Conservation (phyloP, 2,888 invertebrate species). For the Dione vanillae region DNA sequence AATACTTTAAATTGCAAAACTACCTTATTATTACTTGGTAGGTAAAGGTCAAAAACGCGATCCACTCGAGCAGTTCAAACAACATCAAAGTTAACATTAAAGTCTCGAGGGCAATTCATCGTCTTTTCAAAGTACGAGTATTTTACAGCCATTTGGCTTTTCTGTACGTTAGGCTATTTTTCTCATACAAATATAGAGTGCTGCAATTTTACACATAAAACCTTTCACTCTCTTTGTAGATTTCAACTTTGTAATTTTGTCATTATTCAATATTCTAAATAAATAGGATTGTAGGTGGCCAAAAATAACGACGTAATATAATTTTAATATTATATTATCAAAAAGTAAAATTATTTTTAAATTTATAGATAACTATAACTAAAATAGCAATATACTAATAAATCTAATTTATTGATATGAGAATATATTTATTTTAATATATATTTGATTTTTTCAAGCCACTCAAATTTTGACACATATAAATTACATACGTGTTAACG, state of each 20-base stretch:
- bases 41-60: constrained; percentile 28
- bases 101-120: constrained; percentile 40
- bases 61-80: constrained; percentile 35
- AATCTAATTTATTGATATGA: no score
- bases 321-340: no score
- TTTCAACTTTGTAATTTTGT: not conserved
- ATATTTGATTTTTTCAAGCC: no score
- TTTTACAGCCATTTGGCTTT: constrained; percentile 40
- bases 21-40: constrained; percentile 8
- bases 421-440: no score
- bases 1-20: constrained; percentile 8
- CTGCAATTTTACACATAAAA: constrained; percentile 34
- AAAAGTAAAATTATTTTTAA: no score
- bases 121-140: constrained; percentile 36
- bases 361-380: no score
- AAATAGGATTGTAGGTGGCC: no score
- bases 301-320: no score
- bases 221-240: not conserved
- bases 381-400: no score
- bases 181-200: constrained; percentile 31
- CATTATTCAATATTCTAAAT: no score
- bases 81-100: constrained; percentile 42
- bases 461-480: not conserved
- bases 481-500: not conserved
- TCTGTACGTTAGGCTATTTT: constrained; percentile 31